These are phyloP conservation scores for Euwallacea fornicatus DNA, from an alignment of 1,140 invertebrate genomes.

Conservation along the genomic window DNA sequence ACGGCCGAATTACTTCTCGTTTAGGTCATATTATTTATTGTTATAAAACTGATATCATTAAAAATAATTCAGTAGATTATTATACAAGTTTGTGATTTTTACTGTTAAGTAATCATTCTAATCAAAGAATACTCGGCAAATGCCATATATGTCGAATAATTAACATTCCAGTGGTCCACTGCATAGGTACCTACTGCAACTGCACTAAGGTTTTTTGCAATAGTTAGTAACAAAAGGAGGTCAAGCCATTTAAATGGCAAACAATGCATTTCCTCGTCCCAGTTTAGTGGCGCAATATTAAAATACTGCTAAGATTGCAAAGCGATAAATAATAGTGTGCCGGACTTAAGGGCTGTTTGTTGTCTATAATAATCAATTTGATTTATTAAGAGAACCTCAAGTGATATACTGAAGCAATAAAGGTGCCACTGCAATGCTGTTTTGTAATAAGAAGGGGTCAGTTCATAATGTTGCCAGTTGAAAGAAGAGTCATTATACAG, in stretches of 20 bases:
- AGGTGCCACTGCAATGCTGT: too few species aligned
- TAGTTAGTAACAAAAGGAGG: conserved; percentile 19
- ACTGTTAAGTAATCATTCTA: too few species aligned
- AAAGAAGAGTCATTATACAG: conserved; percentile 15
- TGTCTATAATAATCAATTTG: neutral
- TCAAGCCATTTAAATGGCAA: conserved; percentile 16
- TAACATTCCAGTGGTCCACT: neutral
- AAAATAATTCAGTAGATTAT: too few species aligned
- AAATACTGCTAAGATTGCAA: conserved; percentile 7
- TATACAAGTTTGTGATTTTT: too few species aligned
- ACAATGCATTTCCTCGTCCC: conserved; percentile 24
- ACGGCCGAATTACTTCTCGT: conserved; percentile 2
- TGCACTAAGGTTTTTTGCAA: conserved; percentile 25
- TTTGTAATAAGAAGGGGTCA: neutral
- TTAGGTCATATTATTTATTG: too few species aligned
- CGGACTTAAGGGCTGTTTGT: neutral
- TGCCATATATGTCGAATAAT: too few species aligned
- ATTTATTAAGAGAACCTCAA: neutral
- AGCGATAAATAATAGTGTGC: conserved; percentile 10
- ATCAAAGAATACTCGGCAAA: too few species aligned
- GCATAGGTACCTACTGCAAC: neutral
- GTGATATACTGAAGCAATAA: neutral
- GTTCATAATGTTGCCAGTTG: conserved; percentile 8
- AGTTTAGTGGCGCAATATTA: conserved; percentile 3
- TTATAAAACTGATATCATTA: too few species aligned